Evolutionary conservation across 2,113 vertebrate genomes (phyloP), one percentile per base, ranked within the genome.

Genomic region (Pogona vitticeps): DNA sequence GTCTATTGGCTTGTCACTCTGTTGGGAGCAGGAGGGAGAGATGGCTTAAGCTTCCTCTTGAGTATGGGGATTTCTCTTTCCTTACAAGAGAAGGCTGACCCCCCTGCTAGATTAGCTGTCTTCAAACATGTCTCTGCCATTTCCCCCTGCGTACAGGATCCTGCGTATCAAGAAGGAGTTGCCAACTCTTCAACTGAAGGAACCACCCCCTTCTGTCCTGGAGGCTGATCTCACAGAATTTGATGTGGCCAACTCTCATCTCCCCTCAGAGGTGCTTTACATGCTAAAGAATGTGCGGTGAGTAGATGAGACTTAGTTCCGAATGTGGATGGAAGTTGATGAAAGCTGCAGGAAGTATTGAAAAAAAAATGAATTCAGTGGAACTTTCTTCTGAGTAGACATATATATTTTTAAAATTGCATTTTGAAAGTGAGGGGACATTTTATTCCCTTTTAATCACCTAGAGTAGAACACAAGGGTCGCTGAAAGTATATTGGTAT

Each of bases 211-310:
- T 0, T 96, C 97, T 0, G 97, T 98, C 83, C 96, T 99, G 42
- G 98, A 99, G 90, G 98, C 98, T 0, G 98, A 98, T 88, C 96
- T 98, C 86, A 98, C 98, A 0, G 98, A 99, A 86, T 98, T 98
- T 0, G 98, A 99, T 33, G 97, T 98, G 88, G 98, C 98, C 93
- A 98, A 98, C 61, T 98, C 98, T 0, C 97, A 98, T 84, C 97
- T 99, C n/a, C 98, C 98, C 52, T 98, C 98, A 0, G 98, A 99
- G 94, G 98, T 99, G 76, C 97, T 99, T 80, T 99, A 99, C 95
- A 99, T 99, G 98, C 97, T 99, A 58, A 98, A 99, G 94, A 99
- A 99, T 0, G 98, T 99, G 36, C 95, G 98, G 98, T 99, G 94
- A 91, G 97, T 93, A 71, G 28, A 61, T 0, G 71, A 40, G 31